Evolutionary conservation across 2,797 vertebrate species (phyloP).

Genomic region (Microhierax caerulescens): DNA sequence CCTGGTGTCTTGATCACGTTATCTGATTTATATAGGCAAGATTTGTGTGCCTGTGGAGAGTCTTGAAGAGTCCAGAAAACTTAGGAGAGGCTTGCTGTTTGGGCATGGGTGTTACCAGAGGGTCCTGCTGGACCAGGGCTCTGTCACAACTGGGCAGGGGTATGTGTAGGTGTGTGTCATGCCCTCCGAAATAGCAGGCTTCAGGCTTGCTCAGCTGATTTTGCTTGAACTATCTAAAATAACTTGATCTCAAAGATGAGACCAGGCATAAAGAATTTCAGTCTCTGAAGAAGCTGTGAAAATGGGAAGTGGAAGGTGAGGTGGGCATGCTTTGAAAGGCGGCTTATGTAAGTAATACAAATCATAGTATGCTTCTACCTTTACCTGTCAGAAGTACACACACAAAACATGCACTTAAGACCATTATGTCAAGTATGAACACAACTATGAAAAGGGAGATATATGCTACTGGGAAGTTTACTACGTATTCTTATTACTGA

Average conservation of each 20-base stretch:
- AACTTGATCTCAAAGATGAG: neutral
- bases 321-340: neutral
- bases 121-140: neutral
- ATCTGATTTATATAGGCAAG: neutral
- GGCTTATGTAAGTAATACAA: neutral
- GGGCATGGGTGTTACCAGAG: neutral
- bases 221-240: neutral
- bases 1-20: neutral
- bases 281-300: neutral
- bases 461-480: neutral
- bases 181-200: neutral
- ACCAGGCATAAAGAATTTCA: neutral
- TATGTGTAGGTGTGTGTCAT: fast-evolving
- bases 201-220: neutral
- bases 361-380: fast-evolving
- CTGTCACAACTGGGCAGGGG: neutral
- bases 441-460: neutral
- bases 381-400: neutral
- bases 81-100: neutral
- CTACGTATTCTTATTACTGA: neutral
- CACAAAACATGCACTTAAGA: neutral
- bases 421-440: neutral
- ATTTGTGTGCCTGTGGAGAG: neutral
- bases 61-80: neutral
- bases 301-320: neutral